phyloP scores from a whole-genome alignment of 2,113 vertebrate genomes.

The Psammodynastes pulverulentus region DNA sequence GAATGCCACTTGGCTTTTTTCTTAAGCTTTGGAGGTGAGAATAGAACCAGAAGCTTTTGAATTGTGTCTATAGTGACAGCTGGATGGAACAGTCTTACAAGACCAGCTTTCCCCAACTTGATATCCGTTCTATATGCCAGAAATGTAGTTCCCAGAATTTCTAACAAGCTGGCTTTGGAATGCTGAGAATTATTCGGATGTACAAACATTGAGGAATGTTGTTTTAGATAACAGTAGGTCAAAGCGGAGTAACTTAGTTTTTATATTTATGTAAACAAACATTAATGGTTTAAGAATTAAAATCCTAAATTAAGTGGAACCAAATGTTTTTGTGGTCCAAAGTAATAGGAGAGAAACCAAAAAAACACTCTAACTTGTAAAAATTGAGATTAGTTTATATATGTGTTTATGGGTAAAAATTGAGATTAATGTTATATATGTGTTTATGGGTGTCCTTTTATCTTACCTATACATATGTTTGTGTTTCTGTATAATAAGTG shows the following conservation, averaged over 20 bases:
- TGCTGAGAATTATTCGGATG: not conserved
- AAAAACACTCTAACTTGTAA: not conserved
- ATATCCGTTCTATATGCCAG: not conserved
- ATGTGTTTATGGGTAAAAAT: not conserved
- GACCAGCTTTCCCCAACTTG: not conserved
- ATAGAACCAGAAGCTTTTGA: not conserved
- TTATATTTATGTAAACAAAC: not conserved
- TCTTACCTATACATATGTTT: not conserved
- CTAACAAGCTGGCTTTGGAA: not conserved
- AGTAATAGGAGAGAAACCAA: not conserved
- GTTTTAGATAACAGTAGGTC: not conserved
- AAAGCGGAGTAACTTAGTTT: not conserved
- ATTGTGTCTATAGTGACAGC: not conserved
- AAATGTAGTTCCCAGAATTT: not conserved
- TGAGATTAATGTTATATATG: not conserved
- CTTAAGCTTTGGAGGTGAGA: not conserved
- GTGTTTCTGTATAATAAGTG: not conserved
- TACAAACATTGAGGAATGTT: not conserved
- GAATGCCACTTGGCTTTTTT: not conserved
- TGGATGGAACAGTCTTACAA: not conserved
- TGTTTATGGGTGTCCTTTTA: not conserved
- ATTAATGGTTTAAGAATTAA: not conserved
- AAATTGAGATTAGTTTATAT: not conserved
- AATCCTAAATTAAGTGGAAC: not conserved
- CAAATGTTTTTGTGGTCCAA: not conserved